Evolutionary conservation across 2,797 vertebrate species (phyloP).

Genomic region (Carapus acus): DNA sequence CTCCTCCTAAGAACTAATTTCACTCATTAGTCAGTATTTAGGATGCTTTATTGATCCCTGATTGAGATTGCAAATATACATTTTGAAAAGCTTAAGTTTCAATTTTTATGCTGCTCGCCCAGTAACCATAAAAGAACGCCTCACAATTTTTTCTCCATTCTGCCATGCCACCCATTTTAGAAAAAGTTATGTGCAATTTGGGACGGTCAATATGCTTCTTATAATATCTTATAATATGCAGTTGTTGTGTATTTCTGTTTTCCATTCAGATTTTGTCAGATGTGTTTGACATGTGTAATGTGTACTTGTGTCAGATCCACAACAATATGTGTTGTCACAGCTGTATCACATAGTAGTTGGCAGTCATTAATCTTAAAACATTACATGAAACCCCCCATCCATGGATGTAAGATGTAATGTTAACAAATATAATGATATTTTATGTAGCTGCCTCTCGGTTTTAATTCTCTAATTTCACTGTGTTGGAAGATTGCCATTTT

Average conservation of each 20-base stretch:
- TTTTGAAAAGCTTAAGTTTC: constrained; percentile 74
- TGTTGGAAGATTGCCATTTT: constrained; percentile 5
- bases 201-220: constrained; percentile 5
- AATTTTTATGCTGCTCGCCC: constrained; percentile 70
- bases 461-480: constrained; percentile 7
- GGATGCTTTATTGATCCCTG: too few species aligned
- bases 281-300: too few species aligned
- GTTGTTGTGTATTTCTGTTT: constrained; percentile 34
- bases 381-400: not conserved
- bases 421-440: constrained; percentile 19
- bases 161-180: constrained; percentile 46
- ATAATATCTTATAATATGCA: constrained; percentile 34
- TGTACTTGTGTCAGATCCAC: too few species aligned
- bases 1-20: too few species aligned
- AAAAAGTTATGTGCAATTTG: constrained; percentile 46
- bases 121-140: constrained; percentile 58
- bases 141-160: constrained; percentile 60
- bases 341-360: too few species aligned
- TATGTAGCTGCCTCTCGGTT: not conserved
- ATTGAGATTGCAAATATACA: constrained; percentile 68
- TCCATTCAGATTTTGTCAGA: constrained; percentile 33
- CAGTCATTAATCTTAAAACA: not conserved
- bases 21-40: too few species aligned
- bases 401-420: constrained; percentile 4
- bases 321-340: too few species aligned